phyloP scores from a whole-genome alignment of 1,140 invertebrate species.

The Pogonomyrmex californicus region DNA sequence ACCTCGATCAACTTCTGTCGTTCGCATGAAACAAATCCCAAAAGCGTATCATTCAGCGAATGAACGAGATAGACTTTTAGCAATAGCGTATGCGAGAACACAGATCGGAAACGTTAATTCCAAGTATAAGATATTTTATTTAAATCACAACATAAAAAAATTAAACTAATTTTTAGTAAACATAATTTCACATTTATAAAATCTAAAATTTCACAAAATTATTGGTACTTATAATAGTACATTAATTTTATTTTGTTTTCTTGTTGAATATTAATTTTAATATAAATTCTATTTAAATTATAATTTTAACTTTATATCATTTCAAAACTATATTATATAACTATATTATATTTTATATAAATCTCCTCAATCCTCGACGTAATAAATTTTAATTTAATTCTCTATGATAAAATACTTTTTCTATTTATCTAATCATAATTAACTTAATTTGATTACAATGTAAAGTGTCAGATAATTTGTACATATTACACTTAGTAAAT shows the following conservation, averaged over 20 bases:
- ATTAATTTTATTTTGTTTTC: neutral
- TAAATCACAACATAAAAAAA: neutral
- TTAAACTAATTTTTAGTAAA: neutral
- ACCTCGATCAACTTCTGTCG: conserved; percentile 96
- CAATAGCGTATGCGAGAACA: conserved; percentile 66
- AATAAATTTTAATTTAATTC: neutral
- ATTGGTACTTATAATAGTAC: neutral
- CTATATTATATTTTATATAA: neutral
- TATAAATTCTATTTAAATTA: neutral
- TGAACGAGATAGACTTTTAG: conserved; percentile 61
- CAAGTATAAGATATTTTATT: conserved; percentile 20
- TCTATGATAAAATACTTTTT: neutral
- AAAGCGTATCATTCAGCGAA: conserved; percentile 85
- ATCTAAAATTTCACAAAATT: neutral
- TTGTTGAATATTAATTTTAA: neutral
- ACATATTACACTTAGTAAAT: neutral
- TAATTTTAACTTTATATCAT: conserved; percentile 7
- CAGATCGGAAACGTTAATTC: conserved; percentile 34
- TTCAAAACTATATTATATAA: neutral
- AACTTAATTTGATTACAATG: conserved; percentile 15
- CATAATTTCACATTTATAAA: conserved; percentile 17
- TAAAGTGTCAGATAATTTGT: conserved; percentile 4
- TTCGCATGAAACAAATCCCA: conserved; percentile 89
- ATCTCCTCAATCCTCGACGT: neutral
- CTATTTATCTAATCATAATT: neutral